Evolutionary conservation across 2,113 vertebrate genomes (phyloP), one percentile per base, ranked within the genome.

Genomic region (Junco hyemalis): DNA sequence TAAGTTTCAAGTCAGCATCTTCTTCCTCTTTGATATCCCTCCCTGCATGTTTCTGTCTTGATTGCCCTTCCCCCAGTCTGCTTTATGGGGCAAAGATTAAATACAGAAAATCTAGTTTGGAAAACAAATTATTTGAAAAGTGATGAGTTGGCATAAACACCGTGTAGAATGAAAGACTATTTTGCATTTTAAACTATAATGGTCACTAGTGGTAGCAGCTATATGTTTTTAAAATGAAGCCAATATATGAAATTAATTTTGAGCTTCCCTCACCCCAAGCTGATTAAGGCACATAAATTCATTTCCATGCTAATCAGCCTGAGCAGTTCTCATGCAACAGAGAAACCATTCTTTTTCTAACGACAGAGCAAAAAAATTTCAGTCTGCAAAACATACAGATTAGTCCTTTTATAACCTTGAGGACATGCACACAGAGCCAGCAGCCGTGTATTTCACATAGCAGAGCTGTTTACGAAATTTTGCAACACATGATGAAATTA

Each of bases 261-360:
- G 63, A 96, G 63, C 79, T 96, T 74, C 88, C 42, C 69, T 94
- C 72, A 95, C 51, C 57, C 91, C 87, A 94, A 71, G 86, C 53
- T 96, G 91, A 97, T 97, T 96, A 97, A 77, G 36, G 80, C 82
- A 95, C 86, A 93, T 95, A 95, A 86, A 93, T 95, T 93, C 68
- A 96, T 88, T 97, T 97, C 93, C 69, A 96, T 88, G 88, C 51
- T 96, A 83, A 95, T 96, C 85, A 96, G 65, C 63, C 74, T 36
- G 8, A 96, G 51, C 14, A 66, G 36, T 47, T 96, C 92, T 86
- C 60, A 81, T 35, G 14, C 77, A 93, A 54, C 86, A 69, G 15
- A 53, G 70, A 86, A 94, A 84, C 53, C 36, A 23, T 66, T 42
- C 12, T 90, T 86, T 93, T 95, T 53, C 56, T 54, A 76, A n/a